phyloP scores from a whole-genome alignment of 2,797 vertebrate species.

The Leptoclinus maculatus region DNA sequence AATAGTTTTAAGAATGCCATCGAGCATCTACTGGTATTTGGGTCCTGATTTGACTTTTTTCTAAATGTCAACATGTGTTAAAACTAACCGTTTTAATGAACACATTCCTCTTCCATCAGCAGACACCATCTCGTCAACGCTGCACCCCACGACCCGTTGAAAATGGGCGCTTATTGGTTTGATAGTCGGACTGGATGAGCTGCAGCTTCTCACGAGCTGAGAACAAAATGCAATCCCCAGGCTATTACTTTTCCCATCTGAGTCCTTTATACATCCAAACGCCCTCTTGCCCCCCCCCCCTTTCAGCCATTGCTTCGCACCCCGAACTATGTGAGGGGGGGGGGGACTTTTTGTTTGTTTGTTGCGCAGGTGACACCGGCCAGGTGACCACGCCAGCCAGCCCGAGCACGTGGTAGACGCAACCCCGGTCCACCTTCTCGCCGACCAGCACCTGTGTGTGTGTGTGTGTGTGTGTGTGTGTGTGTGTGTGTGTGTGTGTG shows the following conservation, averaged over 20 bases:
- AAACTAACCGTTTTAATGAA: not conserved
- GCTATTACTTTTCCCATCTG: slow-evolving; percentile 42
- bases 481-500: slow-evolving; percentile 89
- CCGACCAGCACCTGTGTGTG: slow-evolving; percentile 83
- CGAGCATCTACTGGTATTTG: not conserved
- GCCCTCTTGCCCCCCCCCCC: slow-evolving; percentile 1
- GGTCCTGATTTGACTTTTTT: not conserved
- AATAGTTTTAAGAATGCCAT: not conserved
- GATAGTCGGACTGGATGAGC: slow-evolving; percentile 25
- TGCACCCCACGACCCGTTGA: slow-evolving; percentile 1
- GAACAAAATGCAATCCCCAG: slow-evolving; percentile 52
- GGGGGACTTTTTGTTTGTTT: slow-evolving; percentile 59
- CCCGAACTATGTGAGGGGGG: slow-evolving; percentile 39
- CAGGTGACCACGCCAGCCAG: slow-evolving; percentile 87
- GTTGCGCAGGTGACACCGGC: slow-evolving; percentile 82
- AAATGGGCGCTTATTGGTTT: slow-evolving; percentile 15
- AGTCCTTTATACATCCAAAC: slow-evolving; percentile 48
- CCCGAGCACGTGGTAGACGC: slow-evolving; percentile 84
- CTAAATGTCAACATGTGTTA: slow-evolving; percentile 3
- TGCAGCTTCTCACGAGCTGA: not conserved
- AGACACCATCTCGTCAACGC: not conserved
- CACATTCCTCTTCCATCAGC: slow-evolving; percentile 5
- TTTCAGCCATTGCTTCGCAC: slow-evolving; percentile 16
- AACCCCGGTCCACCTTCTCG: slow-evolving; percentile 73
- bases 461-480: slow-evolving; percentile 59